These are phyloP conservation scores for sheep (Ovis aries) DNA, from an alignment of 2,113 vertebrate species.

Conservation along the genomic window ARS-UI_Ramb_v3.0 NC_056055.1:63757001-63757500, in stretches of 20 bases:
- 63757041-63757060: background rate
- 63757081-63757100: background rate
- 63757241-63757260: background rate
- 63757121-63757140: background rate
- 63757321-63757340: background rate
- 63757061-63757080: background rate
- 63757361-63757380: background rate
- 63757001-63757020: background rate
- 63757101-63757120: background rate
- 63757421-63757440: background rate
- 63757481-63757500: background rate
- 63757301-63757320: background rate
- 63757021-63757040: background rate
- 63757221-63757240: background rate
- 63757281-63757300: background rate
- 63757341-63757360: background rate
- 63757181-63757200: background rate
- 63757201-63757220: background rate
- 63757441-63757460: background rate
- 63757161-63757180: background rate
- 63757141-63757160: fast-evolving
- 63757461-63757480: background rate
- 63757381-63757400: background rate
- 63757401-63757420: background rate
- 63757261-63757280: background rate